Evolutionary conservation across 2,797 vertebrate genomes (phyloP), one percentile per base, ranked within the genome.

Genomic region (Anguilla obscura): DNA sequence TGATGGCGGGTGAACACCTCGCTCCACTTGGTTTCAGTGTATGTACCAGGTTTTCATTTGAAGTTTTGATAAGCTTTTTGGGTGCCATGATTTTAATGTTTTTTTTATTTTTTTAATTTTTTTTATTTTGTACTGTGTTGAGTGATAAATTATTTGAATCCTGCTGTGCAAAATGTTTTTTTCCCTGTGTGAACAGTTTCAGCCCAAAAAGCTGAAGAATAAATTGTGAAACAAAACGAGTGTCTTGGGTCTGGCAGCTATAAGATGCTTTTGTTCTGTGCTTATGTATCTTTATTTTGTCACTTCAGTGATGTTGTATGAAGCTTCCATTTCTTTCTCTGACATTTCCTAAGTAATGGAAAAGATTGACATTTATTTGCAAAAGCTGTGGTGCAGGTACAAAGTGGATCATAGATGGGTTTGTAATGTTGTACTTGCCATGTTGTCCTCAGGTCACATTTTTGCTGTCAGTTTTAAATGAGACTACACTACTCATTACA

Each of bases 121-220:
- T 1, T 40, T 36, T 2, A 16, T 36, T 16, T 76, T 36, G 27
- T 74, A 14, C 27, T 14, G 30, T 40, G 36, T 18, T 76, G 74
- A 76, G 33, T 76, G 74, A n/a, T 76, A 76, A 6, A 18, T 76
- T 76, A 40, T 76, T 76, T 76, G 74, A 40, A 76, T 76, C 12
- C 10, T 21, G 3, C 40, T 76, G 18, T 76, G 16, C 36, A 33
- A 33, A 33, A 76, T 18, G 12, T 40, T n/a, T 36, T 76, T 52
- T 52, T 74, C 10, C 33, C 1, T 74, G 69, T 16, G 27, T 12
- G 7, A 3, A 40, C 16, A 33, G 74, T 40, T 76, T 76, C 33
- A 76, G 12, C 74, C 30, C 71, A 76, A 30, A 27, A 33, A 16
- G 10, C 12, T 76, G 74, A 76, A 76, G 27, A 76, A 40, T 76